Evolutionary conservation across 2,888 invertebrate genomes (phyloP), one percentile per base, ranked within the genome.

Genomic region (Caenorhabditis sp.): DNA sequence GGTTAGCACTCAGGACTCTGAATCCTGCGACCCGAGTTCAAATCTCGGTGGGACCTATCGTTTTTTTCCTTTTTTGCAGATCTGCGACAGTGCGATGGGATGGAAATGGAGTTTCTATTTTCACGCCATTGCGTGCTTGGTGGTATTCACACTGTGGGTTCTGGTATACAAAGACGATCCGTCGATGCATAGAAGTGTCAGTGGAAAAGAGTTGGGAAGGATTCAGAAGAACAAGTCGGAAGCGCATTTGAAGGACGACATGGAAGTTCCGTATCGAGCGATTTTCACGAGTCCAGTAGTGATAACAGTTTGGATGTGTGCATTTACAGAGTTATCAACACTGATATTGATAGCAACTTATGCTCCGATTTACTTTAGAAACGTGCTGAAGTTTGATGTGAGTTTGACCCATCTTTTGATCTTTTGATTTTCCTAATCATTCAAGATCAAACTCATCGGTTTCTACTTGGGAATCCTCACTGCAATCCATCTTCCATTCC

Each of bases 51-150:
- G 83, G 79, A 86, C 84, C 84, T 86, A 80, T 56, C 44, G 55
- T 35, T 78, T 65, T 77, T 32, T 32, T 37, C 18, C 40, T 44
- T 71, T 53, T 65, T 72, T 81, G 18, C 70, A 83, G 82, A 79
- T 85, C 20, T 86, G 86, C 53, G 79, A 72, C 13, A 83, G 83
- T 9, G 62, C 77, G 3, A 56, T 86, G 28, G 89, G 88, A 13
- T 89, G 89, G 89, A 84, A 84, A 22, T 88, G 85, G 58, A 85
- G 86, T n/a, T 89, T 87, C 84, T 89, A 88, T 62, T 53, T 81
- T 8, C 89, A 88, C 61, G 72, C 83, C 3, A 64, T 44, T 11
- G 65, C 64, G 9, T 68, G 82, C 6, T 15, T 67, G 0, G 22
- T 82, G n/a, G 61, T 85, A 2, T 85, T 85, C 64, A 37, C 40